Base-by-base conservation (phyloP, 2,113 vertebrate species). In the Eulemur macaco region DNA sequence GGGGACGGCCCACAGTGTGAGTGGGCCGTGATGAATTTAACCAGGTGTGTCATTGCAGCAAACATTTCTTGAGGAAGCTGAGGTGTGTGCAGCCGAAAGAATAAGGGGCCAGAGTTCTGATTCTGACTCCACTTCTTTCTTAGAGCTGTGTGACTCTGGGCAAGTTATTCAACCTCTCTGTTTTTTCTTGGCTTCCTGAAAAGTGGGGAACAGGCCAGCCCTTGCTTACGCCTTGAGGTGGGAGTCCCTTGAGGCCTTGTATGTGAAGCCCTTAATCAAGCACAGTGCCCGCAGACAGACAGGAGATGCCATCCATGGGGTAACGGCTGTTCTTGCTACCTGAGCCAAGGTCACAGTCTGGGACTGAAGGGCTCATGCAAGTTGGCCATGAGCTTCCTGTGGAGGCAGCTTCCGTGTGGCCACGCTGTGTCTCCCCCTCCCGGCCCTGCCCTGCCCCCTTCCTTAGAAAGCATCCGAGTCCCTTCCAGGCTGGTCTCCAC, bases 1-100 rank as follows among this genome's bases (percentile, higher is more conserved):
- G 0, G 5, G 63, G 20, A 1, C 0, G 2, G 63, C 52, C 69
- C 47, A 4, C 0, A 13, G 25, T 8, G 5, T 0, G 10, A 58
- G 45, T 5, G 8, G 82, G 18, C 23, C 1, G 1, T 5, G 6
- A 34, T 2, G 14, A 71, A 34, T 15, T 74, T 23, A 39, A 56
- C 39, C 23, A 11, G n/a, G 69, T n/a, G 68, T 56, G 50, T 31
- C 23, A 39, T 18, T 52, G 31, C 76, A 80, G 83, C 69, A 56
- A 54, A 42, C 11, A 12, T 45, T 42, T 56, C 84, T 34, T 5
- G 39, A 86, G 58, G 80, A 37, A 50, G 25, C 31, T 4, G 12
- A 83, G 68, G 25, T 31, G 37, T 37, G 17, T 13, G 42, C 2
- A 3, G 50, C 31, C 29, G 6, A 31, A 12, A n/a, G 52, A 29